phyloP scores from a whole-genome alignment of 2,888 invertebrate genomes.

The Ormyrus nitidulus region DNA sequence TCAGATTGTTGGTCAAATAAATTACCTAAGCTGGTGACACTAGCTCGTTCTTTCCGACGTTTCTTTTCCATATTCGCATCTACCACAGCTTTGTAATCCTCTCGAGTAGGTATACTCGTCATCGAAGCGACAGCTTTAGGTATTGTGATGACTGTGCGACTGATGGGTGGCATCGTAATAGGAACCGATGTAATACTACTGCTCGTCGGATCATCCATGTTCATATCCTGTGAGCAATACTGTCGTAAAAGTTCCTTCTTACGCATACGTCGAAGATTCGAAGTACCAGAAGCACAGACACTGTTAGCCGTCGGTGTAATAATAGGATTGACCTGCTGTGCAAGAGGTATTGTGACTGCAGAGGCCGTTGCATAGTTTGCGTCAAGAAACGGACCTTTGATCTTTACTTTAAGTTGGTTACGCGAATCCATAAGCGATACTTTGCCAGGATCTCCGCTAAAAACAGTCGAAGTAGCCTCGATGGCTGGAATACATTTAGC shows the following conservation, averaged over 20 bases:
- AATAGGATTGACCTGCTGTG: conserved; percentile 75
- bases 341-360: conserved; percentile 77
- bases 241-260: conserved; percentile 92
- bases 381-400: conserved; percentile 91
- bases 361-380: conserved; percentile 82
- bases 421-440: conserved; percentile 87
- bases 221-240: conserved; percentile 84
- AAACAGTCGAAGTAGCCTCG: conserved; percentile 67
- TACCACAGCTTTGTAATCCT: conserved; percentile 85
- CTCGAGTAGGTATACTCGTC: conserved; percentile 90
- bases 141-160: conserved; percentile 86
- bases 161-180: conserved; percentile 79
- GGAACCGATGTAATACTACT: conserved; percentile 78
- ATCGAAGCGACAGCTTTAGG: conserved; percentile 94
- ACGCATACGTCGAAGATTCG: conserved; percentile 89
- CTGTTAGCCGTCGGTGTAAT: conserved; percentile 75
- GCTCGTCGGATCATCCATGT: conserved; percentile 85
- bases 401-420: conserved; percentile 92
- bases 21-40: conserved; percentile 44
- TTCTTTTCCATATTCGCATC: conserved; percentile 84
- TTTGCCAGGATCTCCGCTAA: conserved; percentile 78
- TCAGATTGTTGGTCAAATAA: not conserved
- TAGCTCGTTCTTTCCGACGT: conserved; percentile 77
- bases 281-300: conserved; percentile 80
- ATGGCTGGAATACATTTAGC: conserved; percentile 60